Conservation (phyloP, 2,113 vertebrate genomes). For the Oreotragus oreotragus region DNA sequence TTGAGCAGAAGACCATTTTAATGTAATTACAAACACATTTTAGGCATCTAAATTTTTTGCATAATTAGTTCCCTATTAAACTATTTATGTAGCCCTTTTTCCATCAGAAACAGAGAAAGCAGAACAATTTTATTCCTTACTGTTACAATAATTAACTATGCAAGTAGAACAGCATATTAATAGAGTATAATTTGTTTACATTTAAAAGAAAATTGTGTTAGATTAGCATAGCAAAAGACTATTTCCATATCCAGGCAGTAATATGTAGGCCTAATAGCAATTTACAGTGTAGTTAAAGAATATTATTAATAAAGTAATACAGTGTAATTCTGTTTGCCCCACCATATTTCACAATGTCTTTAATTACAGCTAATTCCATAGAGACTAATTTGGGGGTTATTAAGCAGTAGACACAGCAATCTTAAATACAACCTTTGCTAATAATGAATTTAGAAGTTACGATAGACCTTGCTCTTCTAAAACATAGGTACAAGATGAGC, state of each 20-base stretch:
- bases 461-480: slow-evolving; percentile 58
- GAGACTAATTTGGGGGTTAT: slow-evolving; percentile 83
- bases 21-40: slow-evolving; percentile 91
- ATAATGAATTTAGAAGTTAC: slow-evolving; percentile 75
- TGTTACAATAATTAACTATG: slow-evolving; percentile 87
- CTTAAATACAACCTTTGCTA: slow-evolving; percentile 78
- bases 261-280: slow-evolving; percentile 83
- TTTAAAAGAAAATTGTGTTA: slow-evolving; percentile 86
- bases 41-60: slow-evolving; percentile 85
- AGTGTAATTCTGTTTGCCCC: slow-evolving; percentile 81
- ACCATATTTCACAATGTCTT: slow-evolving; percentile 82
- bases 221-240: slow-evolving; percentile 87
- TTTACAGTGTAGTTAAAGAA: slow-evolving; percentile 85
- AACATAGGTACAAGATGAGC: slow-evolving; percentile 59
- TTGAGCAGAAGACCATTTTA: slow-evolving; percentile 89
- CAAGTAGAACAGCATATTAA: slow-evolving; percentile 86
- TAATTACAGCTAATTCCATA: slow-evolving; percentile 85
- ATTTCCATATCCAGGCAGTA: slow-evolving; percentile 84
- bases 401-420: slow-evolving; percentile 80
- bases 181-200: slow-evolving; percentile 88
- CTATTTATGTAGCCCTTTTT: slow-evolving; percentile 84
- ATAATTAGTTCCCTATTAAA: slow-evolving; percentile 90
- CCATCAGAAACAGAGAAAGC: slow-evolving; percentile 84
- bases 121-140: slow-evolving; percentile 85
- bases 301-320: slow-evolving; percentile 88